Conservation (phyloP, 2,797 vertebrate species). For the Holocentrus rufus region DNA sequence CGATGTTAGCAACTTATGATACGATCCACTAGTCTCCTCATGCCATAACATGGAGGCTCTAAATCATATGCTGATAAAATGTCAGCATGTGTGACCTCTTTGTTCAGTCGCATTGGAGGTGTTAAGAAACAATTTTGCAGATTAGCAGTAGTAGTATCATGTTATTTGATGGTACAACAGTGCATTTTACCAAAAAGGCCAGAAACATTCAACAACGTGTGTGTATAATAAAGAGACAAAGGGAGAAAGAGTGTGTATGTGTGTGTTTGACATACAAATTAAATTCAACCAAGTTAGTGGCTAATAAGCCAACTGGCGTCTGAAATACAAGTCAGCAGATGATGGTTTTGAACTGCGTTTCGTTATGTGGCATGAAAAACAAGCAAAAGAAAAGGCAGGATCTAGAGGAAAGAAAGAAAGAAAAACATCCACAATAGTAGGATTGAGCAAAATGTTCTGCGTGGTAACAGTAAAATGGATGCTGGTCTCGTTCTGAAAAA, state of each 20-base stretch:
- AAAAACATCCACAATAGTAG: background rate
- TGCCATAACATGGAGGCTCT: slow-evolving; percentile 1
- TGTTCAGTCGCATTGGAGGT: background rate
- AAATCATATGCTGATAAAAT: slow-evolving; percentile 1
- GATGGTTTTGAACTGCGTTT: background rate
- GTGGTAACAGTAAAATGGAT: background rate
- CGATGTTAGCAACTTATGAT: background rate
- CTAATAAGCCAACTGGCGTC: background rate
- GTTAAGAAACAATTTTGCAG: background rate
- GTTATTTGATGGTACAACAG: background rate
- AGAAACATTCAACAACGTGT: background rate
- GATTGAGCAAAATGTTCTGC: background rate
- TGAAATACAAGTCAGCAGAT: background rate
- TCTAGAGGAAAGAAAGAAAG: background rate
- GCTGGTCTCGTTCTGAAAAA: slow-evolving; percentile 2
- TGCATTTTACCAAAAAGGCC: background rate
- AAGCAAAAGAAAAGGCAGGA: too few species aligned
- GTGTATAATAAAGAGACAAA: slow-evolving; percentile 2
- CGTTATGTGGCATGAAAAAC: background rate
- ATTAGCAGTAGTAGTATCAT: background rate
- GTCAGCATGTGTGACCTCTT: background rate
- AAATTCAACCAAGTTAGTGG: background rate
- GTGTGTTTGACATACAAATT: background rate
- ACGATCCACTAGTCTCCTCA: background rate
- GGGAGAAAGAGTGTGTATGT: background rate